phyloP scores from a whole-genome alignment of 2,888 invertebrate species.

The Entomobrya proxima region DNA sequence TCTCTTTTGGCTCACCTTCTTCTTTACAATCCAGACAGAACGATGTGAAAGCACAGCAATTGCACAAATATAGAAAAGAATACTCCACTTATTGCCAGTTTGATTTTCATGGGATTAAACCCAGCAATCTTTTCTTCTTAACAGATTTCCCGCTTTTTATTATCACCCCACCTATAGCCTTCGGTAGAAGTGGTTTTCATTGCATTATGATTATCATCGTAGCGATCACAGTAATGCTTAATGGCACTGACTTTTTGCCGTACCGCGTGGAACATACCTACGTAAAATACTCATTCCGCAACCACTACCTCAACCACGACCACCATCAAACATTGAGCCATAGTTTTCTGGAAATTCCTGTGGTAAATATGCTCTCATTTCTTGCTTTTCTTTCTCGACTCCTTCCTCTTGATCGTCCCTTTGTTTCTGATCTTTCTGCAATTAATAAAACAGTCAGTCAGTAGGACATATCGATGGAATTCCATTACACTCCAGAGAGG shows the following conservation, averaged over 20 bases:
- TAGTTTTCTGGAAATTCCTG: slow-evolving; percentile 19
- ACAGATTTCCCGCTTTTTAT: slow-evolving; percentile 22
- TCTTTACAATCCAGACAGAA: neutral
- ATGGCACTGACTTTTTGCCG: neutral
- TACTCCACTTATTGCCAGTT: slow-evolving; percentile 18
- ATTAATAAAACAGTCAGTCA: slow-evolving; percentile 69
- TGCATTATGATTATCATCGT: neutral
- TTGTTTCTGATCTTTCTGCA: slow-evolving; percentile 59
- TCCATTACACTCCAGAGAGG: slow-evolving; percentile 41
- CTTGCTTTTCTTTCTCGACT: slow-evolving; percentile 8
- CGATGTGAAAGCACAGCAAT: too few species aligned
- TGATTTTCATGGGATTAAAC: slow-evolving; percentile 51
- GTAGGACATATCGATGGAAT: slow-evolving; percentile 63
- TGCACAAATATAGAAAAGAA: neutral
- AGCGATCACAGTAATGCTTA: neutral
- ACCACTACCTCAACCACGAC: neutral
- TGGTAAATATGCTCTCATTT: slow-evolving; percentile 43
- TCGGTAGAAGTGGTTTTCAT: neutral
- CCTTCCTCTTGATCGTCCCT: neutral
- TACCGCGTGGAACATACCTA: neutral
- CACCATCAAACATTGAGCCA: too few species aligned
- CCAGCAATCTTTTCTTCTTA: slow-evolving; percentile 5
- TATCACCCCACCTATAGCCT: neutral
- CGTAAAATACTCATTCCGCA: neutral
- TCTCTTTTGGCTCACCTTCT: neutral